Conservation (phyloP, 2,888 invertebrate species). For the Noctua janthina region DNA sequence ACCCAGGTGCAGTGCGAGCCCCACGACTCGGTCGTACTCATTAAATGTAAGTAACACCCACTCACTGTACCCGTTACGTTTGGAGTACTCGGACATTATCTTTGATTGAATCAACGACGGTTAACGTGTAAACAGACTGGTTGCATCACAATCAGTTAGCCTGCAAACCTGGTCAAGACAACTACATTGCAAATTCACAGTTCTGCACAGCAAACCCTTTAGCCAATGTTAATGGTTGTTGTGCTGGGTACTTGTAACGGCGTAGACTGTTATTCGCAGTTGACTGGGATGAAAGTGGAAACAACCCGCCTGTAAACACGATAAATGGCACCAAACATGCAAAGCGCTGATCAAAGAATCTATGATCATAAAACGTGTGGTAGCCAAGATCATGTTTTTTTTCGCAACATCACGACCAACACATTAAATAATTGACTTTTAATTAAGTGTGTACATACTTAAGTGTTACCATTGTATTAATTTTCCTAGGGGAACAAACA, state of each 20-base stretch:
- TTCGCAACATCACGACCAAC: conserved; percentile 10
- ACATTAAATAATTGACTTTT: conserved; percentile 8
- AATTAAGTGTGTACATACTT: conserved; percentile 31
- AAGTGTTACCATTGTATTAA: conserved; percentile 39
- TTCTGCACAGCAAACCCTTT: conserved; percentile 24
- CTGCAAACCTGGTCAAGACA: background rate
- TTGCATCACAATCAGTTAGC: conserved; percentile 11
- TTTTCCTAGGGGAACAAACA: conserved; percentile 58
- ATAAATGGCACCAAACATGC: background rate
- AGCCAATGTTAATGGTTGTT: conserved; percentile 6
- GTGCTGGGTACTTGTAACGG: background rate
- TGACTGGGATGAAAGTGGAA: conserved; percentile 33
- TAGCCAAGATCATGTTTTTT: conserved; percentile 18
- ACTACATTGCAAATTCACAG: conserved; percentile 10
- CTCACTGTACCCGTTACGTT: conserved; percentile 52
- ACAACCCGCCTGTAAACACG: conserved; percentile 1
- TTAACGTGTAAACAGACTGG: conserved; percentile 15
- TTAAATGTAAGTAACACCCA: conserved; percentile 92
- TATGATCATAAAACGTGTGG: conserved; percentile 3
- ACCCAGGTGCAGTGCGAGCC: conserved; percentile 92
- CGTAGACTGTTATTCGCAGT: conserved; percentile 21
- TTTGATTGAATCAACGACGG: conserved; percentile 31
- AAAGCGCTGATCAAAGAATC: conserved; percentile 12
- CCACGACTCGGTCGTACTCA: conserved; percentile 93
- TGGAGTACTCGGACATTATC: conserved; percentile 24